Evolutionary conservation across 2,888 invertebrate genomes (phyloP).

Genomic region (Hydrotaea cyrtoneurina): DNA sequence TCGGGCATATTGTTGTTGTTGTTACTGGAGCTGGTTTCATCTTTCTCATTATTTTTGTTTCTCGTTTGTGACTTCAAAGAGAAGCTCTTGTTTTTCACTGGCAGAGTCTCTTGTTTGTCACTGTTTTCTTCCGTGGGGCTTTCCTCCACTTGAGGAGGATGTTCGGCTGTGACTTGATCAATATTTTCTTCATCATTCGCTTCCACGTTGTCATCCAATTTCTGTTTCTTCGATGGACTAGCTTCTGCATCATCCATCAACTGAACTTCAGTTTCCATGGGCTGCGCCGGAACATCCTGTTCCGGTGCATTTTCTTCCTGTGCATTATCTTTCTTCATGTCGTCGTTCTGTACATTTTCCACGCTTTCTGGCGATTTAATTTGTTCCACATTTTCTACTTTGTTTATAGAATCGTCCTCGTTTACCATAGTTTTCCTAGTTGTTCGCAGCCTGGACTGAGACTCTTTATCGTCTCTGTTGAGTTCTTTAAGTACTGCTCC

Average conservation of each 20-base stretch:
- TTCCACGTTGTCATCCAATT: too few relatives aligned
- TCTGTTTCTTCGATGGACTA: conserved; percentile 35
- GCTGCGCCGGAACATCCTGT: not conserved
- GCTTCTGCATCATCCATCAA: not conserved
- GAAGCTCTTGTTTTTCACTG: conserved; percentile 46
- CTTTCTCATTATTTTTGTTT: conserved; percentile 27
- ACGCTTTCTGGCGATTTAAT: not conserved
- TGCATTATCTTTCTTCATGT: not conserved
- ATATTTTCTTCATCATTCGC: not conserved
- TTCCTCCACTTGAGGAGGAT: not conserved
- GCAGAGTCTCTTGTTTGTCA: not conserved
- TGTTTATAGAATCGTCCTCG: conserved; percentile 41
- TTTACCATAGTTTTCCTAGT: not conserved
- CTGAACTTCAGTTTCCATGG: not conserved
- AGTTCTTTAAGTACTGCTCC: conserved; percentile 8
- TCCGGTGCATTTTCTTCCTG: not conserved
- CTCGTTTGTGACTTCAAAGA: conserved; percentile 52
- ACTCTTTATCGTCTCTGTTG: not conserved
- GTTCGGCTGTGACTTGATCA: not conserved
- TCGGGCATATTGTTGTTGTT: conserved; percentile 65
- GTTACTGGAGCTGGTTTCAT: not conserved
- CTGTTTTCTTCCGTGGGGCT: not conserved
- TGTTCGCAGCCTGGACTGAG: not conserved
- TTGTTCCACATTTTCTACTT: not conserved
- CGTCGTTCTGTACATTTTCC: not conserved